A percentile compares a stretch with the other conserved stretches of the same genome.
phyloP scores from a whole-genome alignment of 1,140 invertebrate genomes.

The Lepidurus arcticus region DNA sequence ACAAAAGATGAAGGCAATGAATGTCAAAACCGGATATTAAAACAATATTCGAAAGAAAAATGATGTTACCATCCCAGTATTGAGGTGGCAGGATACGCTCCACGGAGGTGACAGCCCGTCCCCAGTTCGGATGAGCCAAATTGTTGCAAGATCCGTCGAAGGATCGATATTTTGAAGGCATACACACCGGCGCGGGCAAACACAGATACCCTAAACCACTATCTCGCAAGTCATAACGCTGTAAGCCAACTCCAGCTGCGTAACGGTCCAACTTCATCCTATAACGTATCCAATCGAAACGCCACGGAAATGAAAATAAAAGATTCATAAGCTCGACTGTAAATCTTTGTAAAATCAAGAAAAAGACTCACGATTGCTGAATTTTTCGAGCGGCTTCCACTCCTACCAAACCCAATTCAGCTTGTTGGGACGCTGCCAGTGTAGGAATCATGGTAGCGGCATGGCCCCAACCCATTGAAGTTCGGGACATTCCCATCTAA shows the following conservation, averaged over 20 bases:
- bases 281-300: background rate
- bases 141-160: slow-evolving; percentile 85
- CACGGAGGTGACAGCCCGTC: slow-evolving; percentile 70
- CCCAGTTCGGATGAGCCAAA: slow-evolving; percentile 61
- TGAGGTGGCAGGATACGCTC: slow-evolving; percentile 69
- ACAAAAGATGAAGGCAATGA: background rate
- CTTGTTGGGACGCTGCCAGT: background rate
- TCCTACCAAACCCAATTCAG: slow-evolving; percentile 13
- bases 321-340: background rate
- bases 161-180: slow-evolving; percentile 55
- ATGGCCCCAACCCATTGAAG: slow-evolving; percentile 32
- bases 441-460: slow-evolving; percentile 28
- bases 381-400: slow-evolving; percentile 25
- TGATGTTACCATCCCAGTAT: slow-evolving; percentile 67
- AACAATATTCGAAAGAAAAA: background rate
- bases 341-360: background rate
- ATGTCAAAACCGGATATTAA: background rate
- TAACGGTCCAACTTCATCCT: slow-evolving; percentile 28
- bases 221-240: slow-evolving; percentile 30
- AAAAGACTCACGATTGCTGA: slow-evolving; percentile 28
- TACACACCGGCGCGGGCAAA: slow-evolving; percentile 26
- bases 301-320: background rate
- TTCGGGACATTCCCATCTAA: slow-evolving; percentile 21
- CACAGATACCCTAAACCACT: slow-evolving; percentile 29
- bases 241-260: slow-evolving; percentile 32